These are phyloP conservation scores for Ciona savignyi DNA, from an alignment of 23 tunicate genomes.

Conservation along the genomic window DNA sequence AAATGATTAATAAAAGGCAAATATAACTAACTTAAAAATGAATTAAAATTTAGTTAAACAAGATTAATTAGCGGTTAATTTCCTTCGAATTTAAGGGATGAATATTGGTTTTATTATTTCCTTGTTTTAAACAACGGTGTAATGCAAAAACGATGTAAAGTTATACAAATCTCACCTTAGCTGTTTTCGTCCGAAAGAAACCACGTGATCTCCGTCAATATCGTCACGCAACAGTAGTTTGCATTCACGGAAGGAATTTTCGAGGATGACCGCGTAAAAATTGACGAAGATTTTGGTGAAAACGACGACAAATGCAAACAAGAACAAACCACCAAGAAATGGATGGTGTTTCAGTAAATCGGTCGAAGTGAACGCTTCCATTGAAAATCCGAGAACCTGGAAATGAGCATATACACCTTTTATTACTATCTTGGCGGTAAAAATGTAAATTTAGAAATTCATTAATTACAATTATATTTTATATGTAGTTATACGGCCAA, in stretches of 20 bases:
- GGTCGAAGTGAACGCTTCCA: constrained; percentile 51
- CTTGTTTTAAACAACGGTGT: too few species aligned
- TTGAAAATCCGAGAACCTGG: constrained; percentile 56
- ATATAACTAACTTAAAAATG: too few species aligned
- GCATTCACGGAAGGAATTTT: constrained; percentile 49
- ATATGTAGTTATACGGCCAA: neutral
- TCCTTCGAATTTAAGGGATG: too few species aligned
- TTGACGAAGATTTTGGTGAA: constrained; percentile 59
- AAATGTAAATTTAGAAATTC: too few species aligned
- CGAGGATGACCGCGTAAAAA: constrained; percentile 53
- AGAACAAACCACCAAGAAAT: constrained; percentile 28
- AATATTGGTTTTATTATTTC: too few species aligned
- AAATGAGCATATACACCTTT: neutral
- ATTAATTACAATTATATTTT: too few species aligned
- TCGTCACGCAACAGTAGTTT: constrained; percentile 49
- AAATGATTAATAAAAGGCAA: too few species aligned
- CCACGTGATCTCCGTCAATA: constrained; percentile 20
- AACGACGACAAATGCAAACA: constrained; percentile 19
- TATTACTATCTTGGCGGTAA: neutral
- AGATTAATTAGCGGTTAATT: too few species aligned
- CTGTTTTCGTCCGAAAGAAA: constrained; percentile 42
- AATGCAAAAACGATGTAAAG: too few species aligned
- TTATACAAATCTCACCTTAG: too few species aligned
- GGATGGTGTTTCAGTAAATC: constrained; percentile 44
- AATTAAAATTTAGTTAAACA: too few species aligned